Percentiles rank a stretch among this genome's conserved stretches.
These are phyloP conservation scores for human (Homo sapiens) DNA, from an alignment of 2,113 vertebrate genomes.

Conservation along the genomic window DNA sequence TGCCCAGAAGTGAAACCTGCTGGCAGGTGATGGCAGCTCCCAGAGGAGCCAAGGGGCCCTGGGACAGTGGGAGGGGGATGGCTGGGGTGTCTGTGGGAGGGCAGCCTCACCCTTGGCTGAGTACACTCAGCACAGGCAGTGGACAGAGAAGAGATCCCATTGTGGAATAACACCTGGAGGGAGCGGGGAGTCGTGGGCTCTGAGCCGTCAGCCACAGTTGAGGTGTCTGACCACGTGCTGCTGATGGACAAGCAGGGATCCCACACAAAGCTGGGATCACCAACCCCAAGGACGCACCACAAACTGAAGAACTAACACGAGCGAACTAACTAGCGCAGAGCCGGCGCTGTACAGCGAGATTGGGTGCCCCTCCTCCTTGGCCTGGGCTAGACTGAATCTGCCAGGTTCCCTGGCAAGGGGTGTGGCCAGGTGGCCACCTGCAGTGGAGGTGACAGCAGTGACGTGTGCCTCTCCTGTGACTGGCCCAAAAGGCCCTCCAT, in stretches of 20 bases:
- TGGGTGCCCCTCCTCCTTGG: background rate
- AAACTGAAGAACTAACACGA: accelerated
- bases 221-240: background rate
- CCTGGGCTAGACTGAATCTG: background rate
- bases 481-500: background rate
- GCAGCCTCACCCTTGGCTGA: background rate
- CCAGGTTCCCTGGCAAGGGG: background rate
- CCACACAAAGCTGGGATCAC: background rate
- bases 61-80: background rate
- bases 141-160: background rate
- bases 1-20: no score
- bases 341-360: accelerated
- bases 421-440: background rate
- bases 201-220: accelerated
- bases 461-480: background rate
- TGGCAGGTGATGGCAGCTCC: background rate
- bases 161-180: background rate
- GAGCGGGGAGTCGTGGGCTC: background rate
- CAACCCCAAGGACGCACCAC: background rate
- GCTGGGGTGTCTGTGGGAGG: background rate
- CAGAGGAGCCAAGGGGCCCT: background rate
- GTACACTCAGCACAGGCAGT: no score
- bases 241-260: background rate
- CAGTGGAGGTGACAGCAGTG: background rate
- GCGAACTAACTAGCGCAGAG: no score